Evolutionary conservation across 64 coral and sea anemone species (phyloP), one percentile per base, ranked within the genome.

Genomic region (Trachythela sp.): DNA sequence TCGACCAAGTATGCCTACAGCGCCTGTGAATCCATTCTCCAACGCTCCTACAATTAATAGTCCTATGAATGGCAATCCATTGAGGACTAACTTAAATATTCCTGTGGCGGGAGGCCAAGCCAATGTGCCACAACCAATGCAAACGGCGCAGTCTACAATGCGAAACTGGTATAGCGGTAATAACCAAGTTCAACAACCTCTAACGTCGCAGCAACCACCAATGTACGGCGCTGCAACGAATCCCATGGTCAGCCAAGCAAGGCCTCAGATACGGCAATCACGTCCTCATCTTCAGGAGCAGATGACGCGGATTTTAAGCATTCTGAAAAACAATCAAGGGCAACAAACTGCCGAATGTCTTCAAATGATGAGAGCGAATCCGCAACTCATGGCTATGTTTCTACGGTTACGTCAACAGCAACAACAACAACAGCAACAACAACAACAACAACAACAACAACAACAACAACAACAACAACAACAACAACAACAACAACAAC

Each of bases 321-420:
- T 80, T 36, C 35, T 80, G 75, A 80, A 39, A 35, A 80, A 3
- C 52, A 43, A 84, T 83, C 89, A 85, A 86, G 83, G 85, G 71
- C 90, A 80, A 48, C 95, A 94, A 72, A 31, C 90, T 49, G 96
- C 96, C 13, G 89, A 95, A 48, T 91, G 94, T 17, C 54, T 99
- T 83, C 89, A 86, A 38, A 99, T 99, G 86, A 94, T 99, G 43
- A 92, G 92, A 60, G 88, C 95, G 70, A 92, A 99, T 89, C 96
- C 96, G 20, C 96, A 95, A 33, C 83, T 99, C 40, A 92, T 92
- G 43, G 41, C 91, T 68, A 91, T 91, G 43, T 91, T 99, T 52
- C 64, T 91, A 27, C 49, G 92, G 37, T 85, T 89, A 29, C 88
- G 89, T 1, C 89, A 97, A 48, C 89, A 91, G 31, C 89, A 93